Base-by-base conservation (phyloP, 2,113 vertebrate species). In the Ursus arctos region DNA sequence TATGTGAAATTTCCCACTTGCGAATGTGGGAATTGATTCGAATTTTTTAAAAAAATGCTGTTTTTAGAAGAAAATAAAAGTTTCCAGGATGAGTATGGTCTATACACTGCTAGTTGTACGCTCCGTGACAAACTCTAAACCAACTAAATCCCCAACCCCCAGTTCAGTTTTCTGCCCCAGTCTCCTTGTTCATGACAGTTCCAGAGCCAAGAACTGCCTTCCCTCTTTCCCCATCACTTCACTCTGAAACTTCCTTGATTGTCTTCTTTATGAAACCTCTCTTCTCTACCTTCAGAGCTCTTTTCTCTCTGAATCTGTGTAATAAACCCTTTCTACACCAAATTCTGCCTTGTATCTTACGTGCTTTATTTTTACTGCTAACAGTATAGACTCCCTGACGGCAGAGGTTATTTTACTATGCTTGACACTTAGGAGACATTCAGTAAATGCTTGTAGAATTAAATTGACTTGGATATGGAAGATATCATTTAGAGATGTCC, bases 301-400 rank as follows among this genome's bases (percentile, higher is more conserved):
- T 96, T 96, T 91, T 63, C 33, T 92, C 93, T 95, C 95, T 88
- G 94, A 97, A 90, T 97, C 97, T 93, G 63, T 19, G 21, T 83
- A 61, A 33, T 80, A 85, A 94, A 51, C 43, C 33, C 8, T 59
- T 95, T 49, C 57, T 36, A n/a, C 53, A 31, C 33, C 59, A 71
- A 61, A 92, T 79, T 85, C 80, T 98, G 94, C 96, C 96, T 96
- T 2, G 7, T 61, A 22, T 80, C 51, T 40, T 72, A 61, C 49
- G 2, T 36, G 14, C 79, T 79, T 95, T 90, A 79, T 89, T 90
- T 33, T 95, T 82, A 83, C 36, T 96, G 57, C 24, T 93, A 55
- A 74, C 74, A 33, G 33, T 49, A 10, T 61, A 63, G 91, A 90
- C 3, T 95, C 49, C 36, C 65, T 94, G 61, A 67, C 92, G 82